Evolutionary conservation across 2,113 vertebrate genomes (phyloP).

Genomic region (Edolisoma coerulescens): DNA sequence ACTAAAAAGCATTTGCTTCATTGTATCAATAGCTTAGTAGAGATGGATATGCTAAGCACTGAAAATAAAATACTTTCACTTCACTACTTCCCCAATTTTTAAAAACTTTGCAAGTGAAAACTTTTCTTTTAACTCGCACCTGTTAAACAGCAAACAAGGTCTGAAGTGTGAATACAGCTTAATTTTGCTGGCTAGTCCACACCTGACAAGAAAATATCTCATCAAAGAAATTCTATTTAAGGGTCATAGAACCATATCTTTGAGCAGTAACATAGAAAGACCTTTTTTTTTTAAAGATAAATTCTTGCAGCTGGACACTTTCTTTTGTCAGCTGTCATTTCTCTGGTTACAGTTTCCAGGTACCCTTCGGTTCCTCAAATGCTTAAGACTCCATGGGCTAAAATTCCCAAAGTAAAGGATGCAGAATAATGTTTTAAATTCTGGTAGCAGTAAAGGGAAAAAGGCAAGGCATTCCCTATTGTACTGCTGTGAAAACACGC

Average conservation of each 20-base stretch:
- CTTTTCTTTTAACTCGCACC: background rate
- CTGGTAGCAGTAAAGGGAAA: background rate
- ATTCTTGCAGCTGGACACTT: background rate
- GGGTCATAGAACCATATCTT: background rate
- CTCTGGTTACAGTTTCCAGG: background rate
- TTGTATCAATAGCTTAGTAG: background rate
- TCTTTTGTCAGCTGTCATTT: background rate
- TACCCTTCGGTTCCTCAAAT: background rate
- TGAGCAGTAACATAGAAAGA: background rate
- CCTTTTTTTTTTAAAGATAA: background rate
- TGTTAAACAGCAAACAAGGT: background rate
- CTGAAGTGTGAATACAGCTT: background rate
- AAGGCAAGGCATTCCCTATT: background rate
- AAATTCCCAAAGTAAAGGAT: background rate
- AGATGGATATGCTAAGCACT: background rate
- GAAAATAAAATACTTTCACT: background rate
- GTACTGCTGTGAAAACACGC: background rate
- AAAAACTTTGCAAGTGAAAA: background rate
- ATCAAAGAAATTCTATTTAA: background rate
- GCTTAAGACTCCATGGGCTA: background rate
- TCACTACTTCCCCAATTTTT: background rate
- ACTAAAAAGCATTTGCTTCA: background rate
- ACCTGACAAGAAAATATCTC: background rate
- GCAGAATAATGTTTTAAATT: background rate
- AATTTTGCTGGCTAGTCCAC: background rate